Conservation (phyloP, 2,888 invertebrate species). For the Drosophila vallismaia region DNA sequence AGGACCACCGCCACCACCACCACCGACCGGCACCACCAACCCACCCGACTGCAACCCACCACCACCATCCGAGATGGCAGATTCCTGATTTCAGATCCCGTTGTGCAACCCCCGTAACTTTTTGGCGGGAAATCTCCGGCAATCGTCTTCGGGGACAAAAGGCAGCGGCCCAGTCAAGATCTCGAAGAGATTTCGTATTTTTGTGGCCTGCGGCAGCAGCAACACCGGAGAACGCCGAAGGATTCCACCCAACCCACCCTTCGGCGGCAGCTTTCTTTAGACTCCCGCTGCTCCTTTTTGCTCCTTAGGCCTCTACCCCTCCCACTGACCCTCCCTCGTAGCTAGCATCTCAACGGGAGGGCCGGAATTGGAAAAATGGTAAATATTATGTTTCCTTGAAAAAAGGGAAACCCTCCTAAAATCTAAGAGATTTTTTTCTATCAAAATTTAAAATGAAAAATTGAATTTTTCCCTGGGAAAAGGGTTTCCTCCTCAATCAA, state of each 20-base stretch:
- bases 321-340: slow-evolving; percentile 8
- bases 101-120: slow-evolving; percentile 71
- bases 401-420: not conserved
- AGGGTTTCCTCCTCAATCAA: not conserved
- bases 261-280: slow-evolving; percentile 50
- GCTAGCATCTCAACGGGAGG: slow-evolving; percentile 53
- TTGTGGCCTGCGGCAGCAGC: slow-evolving; percentile 47
- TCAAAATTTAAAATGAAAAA: not conserved
- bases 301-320: slow-evolving; percentile 1
- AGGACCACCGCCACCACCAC: slow-evolving; percentile 47
- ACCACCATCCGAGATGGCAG: slow-evolving; percentile 54
- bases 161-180: slow-evolving; percentile 51
- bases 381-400: not conserved
- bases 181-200: slow-evolving; percentile 9
- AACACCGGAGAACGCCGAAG: slow-evolving; percentile 6
- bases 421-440: not conserved
- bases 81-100: slow-evolving; percentile 31
- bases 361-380: slow-evolving; percentile 22
- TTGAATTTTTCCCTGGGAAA: not conserved
- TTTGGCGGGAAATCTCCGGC: slow-evolving; percentile 69
- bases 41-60: slow-evolving; percentile 71
- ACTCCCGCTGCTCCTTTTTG: slow-evolving; percentile 74
- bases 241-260: slow-evolving; percentile 56
- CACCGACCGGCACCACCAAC: slow-evolving; percentile 44
- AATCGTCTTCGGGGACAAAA: slow-evolving; percentile 62